These are phyloP conservation scores for Falco berigora DNA, from an alignment of 2,797 vertebrate genomes.

Conservation along the genomic window DNA sequence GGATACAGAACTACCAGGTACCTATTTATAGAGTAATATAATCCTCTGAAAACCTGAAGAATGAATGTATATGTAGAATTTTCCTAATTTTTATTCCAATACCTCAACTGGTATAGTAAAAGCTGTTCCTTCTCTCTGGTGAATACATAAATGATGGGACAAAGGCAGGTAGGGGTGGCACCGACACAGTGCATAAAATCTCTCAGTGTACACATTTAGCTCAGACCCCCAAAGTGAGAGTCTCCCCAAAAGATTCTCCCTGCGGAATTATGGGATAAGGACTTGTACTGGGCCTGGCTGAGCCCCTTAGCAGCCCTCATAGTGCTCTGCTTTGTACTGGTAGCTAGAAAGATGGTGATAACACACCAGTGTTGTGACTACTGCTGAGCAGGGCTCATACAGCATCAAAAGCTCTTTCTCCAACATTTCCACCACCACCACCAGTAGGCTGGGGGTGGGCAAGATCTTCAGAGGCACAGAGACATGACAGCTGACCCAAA, in stretches of 20 bases:
- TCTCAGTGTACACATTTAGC: neutral
- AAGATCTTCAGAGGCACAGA: too few relatives aligned
- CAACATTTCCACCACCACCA: too few relatives aligned
- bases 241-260: neutral
- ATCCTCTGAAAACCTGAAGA: neutral
- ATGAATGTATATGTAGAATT: neutral
- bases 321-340: too few relatives aligned
- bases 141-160: neutral
- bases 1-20: neutral
- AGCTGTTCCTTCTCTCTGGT: neutral
- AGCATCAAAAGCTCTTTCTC: too few relatives aligned
- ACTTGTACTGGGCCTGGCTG: too few relatives aligned
- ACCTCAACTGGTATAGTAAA: neutral
- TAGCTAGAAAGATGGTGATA: too few relatives aligned
- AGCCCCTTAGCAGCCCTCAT: too few relatives aligned
- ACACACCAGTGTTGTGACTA: too few relatives aligned
- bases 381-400: too few relatives aligned
- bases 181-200: neutral
- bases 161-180: neutral
- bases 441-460: too few relatives aligned
- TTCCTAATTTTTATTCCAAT: neutral
- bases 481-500: too few relatives aligned
- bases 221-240: neutral
- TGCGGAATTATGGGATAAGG: neutral
- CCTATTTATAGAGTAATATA: neutral